Evolutionary conservation across 1,140 invertebrate genomes (phyloP), one percentile per base, ranked within the genome.

Genomic region (Drosophila persimilis): DNA sequence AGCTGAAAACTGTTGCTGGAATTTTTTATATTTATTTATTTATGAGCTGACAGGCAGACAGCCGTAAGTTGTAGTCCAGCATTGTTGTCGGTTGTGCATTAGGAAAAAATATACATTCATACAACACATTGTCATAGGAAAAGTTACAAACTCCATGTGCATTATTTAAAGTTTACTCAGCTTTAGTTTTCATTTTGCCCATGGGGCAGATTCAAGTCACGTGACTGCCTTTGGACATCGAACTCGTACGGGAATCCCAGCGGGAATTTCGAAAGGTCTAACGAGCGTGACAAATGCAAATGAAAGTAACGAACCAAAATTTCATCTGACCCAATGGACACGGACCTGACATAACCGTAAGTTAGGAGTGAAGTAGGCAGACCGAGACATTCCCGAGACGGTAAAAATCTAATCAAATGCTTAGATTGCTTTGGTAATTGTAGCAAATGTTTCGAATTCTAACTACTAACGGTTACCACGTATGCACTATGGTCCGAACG

Each of bases 201-300:
- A 6, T 43, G n/a, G 20, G 39, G 22, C 46, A 48, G 22, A 81
- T 81, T 66, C 48, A 20, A 73, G 78, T 80, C 78, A 80, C 78
- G 78, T 77, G 67, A 17, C 55, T 69, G 62, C 64, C 73, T 77
- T 81, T 77, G 54, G 67, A 81, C 81, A 80, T 80, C 78, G 47
- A 59, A 73, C 67, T 26, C 24, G 24, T 69, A 57, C 52, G 77
- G 55, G 67, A 55, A 66, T 44, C 54, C 78, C 80, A 73, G 73
- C 73, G 78, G 77, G 78, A 81, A 80, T 81, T 73, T 65, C 64
- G 58, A 53, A 53, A 69, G 54, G 58, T 57, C 73, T 73, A 80
- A 80, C 78, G 78, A 80, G 78, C 78, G 62, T 80, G 73, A 80
- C 78, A 80, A 81, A 80, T 80, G 78, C 78, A 80, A 80, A 81